phyloP scores from a whole-genome alignment of 53 echinoderm and acorn worm species.

The Patiria pectinifera region DNA sequence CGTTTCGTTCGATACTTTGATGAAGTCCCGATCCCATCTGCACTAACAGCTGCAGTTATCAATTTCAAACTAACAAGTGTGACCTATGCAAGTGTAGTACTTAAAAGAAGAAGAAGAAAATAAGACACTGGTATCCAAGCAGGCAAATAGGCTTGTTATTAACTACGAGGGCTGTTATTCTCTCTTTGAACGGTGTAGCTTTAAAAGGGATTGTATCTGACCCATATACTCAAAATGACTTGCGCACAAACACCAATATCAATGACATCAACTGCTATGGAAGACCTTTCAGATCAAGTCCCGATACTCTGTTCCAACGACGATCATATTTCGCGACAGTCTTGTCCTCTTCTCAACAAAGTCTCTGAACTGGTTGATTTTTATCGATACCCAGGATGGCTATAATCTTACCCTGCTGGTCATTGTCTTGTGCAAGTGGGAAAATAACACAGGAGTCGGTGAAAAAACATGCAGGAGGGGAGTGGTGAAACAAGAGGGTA shows the following conservation, averaged over 20 bases:
- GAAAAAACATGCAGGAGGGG: neutral
- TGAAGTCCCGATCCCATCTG: too few relatives aligned
- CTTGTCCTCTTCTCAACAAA: neutral
- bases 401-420: conserved; percentile 44
- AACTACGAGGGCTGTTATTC: neutral
- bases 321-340: conserved; percentile 37
- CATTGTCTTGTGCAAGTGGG: conserved; percentile 23
- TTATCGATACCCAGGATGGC: conserved; percentile 11
- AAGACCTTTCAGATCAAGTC: conserved; percentile 28
- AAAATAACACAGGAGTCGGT: neutral
- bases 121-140: neutral
- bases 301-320: neutral
- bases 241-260: conserved; percentile 44
- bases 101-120: neutral
- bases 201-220: conserved; percentile 58
- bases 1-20: too few relatives aligned
- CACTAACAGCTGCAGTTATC: too few relatives aligned
- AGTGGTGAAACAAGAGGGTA: neutral
- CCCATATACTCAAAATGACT: conserved; percentile 34
- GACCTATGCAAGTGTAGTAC: too few relatives aligned
- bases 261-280: conserved; percentile 38
- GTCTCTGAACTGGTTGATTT: conserved; percentile 10
- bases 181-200: neutral
- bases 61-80: too few relatives aligned
- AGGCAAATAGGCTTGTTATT: neutral